Conservation (phyloP, 2,113 vertebrate species). For the Ia io region DNA sequence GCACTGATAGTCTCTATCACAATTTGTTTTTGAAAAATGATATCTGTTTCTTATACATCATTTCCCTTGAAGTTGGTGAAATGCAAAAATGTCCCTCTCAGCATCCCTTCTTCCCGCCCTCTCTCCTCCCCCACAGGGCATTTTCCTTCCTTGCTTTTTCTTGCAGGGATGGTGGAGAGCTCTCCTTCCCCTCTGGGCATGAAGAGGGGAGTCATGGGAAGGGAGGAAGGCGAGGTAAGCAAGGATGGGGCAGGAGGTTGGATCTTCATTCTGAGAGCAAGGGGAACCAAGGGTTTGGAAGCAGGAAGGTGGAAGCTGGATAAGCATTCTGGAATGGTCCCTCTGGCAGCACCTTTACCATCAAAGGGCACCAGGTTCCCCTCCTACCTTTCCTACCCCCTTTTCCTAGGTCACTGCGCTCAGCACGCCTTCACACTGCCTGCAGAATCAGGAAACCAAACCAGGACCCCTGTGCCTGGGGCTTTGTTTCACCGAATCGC, state of each 20-base stretch:
- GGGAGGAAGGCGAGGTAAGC: not conserved
- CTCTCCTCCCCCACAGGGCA: rapidly evolving
- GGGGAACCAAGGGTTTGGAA: not conserved
- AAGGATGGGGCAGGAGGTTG: not conserved
- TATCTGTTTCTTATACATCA: not conserved
- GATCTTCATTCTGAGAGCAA: not conserved
- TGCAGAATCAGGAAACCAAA: not conserved
- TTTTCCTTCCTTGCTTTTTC: not conserved
- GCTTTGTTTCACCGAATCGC: not conserved
- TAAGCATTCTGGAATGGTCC: not conserved
- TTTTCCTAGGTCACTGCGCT: not conserved
- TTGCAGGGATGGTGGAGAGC: not conserved
- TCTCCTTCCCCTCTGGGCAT: not conserved
- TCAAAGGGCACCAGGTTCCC: not conserved
- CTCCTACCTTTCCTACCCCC: not conserved
- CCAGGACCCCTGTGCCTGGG: not conserved
- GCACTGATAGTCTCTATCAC: not conserved
- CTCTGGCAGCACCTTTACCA: not conserved
- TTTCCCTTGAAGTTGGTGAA: not conserved
- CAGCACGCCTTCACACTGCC: not conserved
- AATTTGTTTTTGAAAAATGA: not conserved
- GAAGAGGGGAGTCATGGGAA: not conserved
- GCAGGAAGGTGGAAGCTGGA: not conserved
- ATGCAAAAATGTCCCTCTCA: not conserved
- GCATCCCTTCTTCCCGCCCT: not conserved